Conservation (phyloP, 2,797 vertebrate species). For the Cacajao melanocephalus region DNA sequence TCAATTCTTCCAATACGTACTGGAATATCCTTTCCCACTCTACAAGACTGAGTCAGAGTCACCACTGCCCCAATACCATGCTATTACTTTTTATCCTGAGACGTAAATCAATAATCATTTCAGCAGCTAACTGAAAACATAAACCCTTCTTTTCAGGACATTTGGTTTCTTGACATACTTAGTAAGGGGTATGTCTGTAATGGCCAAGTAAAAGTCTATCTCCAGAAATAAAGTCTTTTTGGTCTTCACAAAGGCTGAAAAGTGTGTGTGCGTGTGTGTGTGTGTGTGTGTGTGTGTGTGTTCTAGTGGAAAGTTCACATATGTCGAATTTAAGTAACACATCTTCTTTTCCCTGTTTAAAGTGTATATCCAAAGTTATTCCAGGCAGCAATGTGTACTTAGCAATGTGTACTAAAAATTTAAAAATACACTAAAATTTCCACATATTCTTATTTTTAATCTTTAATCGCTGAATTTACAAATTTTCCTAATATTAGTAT, state of each 20-base stretch:
- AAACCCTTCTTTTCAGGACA: neutral
- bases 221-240: neutral
- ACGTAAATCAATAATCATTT: neutral
- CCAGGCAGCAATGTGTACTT: neutral
- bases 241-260: neutral
- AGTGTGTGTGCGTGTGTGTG: neutral
- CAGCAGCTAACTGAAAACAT: neutral
- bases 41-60: neutral
- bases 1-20: neutral
- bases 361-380: neutral
- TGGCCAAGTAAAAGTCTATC: neutral
- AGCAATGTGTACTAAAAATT: neutral
- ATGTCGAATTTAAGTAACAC: neutral
- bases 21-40: neutral
- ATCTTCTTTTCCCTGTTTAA: neutral
- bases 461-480: constrained; percentile 39
- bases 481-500: constrained; percentile 26
- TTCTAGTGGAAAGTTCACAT: neutral
- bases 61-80: neutral
- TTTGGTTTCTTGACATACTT: neutral
- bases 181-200: neutral
- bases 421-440: neutral
- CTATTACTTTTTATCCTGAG: neutral
- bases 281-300: accelerated
- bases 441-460: constrained; percentile 34